phyloP scores from a whole-genome alignment of 2,113 vertebrate species.

The Psittacus erithacus region DNA sequence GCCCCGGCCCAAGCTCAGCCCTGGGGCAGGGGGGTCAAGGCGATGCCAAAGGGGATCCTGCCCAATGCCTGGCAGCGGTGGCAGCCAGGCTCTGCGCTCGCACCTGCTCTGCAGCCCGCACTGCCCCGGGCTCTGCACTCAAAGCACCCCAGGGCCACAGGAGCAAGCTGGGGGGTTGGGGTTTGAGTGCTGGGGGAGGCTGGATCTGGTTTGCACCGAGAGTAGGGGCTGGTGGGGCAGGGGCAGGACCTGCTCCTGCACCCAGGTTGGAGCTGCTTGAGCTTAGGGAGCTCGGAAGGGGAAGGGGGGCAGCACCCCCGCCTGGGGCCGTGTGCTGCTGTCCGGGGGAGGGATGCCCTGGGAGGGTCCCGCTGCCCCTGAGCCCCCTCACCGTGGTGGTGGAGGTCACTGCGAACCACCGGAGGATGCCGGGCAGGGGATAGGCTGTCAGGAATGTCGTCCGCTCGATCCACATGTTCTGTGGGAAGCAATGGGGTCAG shows the following conservation, averaged over 20 bases:
- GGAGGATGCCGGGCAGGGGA: conserved; percentile 66
- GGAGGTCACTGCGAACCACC: conserved; percentile 51
- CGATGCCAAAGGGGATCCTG: background rate
- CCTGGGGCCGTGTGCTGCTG: no score
- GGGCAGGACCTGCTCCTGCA: rapidly evolving
- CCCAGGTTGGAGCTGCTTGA: background rate
- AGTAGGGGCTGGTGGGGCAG: background rate
- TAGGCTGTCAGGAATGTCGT: conserved; percentile 61
- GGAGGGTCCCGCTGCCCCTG: background rate
- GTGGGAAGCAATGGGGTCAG: background rate
- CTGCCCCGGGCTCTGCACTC: background rate
- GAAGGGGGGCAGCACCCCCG: background rate
- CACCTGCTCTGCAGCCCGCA: rapidly evolving
- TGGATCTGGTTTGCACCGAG: background rate
- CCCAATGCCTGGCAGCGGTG: background rate
- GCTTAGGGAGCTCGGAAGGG: background rate
- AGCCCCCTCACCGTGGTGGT: conserved; percentile 31
- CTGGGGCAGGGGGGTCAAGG: background rate
- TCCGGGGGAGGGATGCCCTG: background rate
- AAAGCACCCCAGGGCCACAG: background rate
- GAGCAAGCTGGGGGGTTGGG: background rate
- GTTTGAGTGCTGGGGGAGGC: background rate
- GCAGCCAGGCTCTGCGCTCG: background rate
- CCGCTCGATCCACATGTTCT: conserved; percentile 70
- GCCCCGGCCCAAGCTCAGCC: background rate